phyloP scores from a whole-genome alignment of 1,140 invertebrate genomes.

The Gryon sp. region DNA sequence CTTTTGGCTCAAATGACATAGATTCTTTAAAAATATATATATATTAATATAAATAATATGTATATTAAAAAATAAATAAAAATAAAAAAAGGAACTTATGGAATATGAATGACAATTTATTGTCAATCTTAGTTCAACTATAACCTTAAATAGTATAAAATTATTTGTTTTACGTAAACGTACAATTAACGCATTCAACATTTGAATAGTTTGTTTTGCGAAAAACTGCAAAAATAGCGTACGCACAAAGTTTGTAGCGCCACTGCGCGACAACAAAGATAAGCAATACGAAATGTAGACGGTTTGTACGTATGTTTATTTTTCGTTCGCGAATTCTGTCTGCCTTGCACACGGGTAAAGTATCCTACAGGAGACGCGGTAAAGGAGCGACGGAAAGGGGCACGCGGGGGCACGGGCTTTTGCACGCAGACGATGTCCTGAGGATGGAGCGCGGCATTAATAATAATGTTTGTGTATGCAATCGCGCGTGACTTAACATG shows the following conservation, averaged over 20 bases:
- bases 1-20: no score
- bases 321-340: constrained; percentile 27
- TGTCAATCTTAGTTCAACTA: no score
- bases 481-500: constrained; percentile 53
- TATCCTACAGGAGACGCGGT: constrained; percentile 28
- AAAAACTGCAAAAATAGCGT: constrained; percentile 8
- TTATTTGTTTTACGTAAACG: no score
- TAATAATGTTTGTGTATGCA: constrained; percentile 59
- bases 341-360: constrained; percentile 11
- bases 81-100: no score
- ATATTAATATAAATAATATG: no score
- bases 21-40: no score
- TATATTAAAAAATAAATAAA: no score
- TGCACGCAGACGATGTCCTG: constrained; percentile 21
- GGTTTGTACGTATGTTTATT: constrained; percentile 34
- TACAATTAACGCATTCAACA: no score
- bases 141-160: no score
- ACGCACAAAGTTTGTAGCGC: background rate
- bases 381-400: constrained; percentile 13
- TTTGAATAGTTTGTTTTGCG: no score
- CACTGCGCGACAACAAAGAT: constrained; percentile 15
- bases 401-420: constrained; percentile 1
- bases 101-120: no score
- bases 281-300: constrained; percentile 18
- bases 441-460: constrained; percentile 46